Conservation (phyloP, 2,888 invertebrate species). For the Cabera pusaria region DNA sequence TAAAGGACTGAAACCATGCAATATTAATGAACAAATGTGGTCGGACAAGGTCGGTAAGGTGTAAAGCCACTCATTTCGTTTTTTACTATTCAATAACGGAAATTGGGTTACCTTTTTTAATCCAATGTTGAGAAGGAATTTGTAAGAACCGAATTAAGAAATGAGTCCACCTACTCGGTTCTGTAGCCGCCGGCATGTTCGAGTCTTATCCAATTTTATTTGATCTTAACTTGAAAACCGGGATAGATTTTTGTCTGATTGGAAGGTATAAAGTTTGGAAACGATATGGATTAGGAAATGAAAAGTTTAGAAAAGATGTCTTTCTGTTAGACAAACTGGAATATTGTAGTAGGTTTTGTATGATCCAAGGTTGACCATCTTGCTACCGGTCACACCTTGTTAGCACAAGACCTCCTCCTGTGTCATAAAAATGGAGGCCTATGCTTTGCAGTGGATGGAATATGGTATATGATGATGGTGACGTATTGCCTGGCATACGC, state of each 20-base stretch:
- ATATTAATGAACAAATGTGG: too few species aligned
- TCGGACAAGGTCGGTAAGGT: too few species aligned
- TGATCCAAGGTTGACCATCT: too few species aligned
- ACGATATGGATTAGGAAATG: constrained; percentile 11
- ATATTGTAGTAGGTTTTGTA: too few species aligned
- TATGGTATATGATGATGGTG: too few species aligned
- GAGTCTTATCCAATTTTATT: constrained; percentile 21
- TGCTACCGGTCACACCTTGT: background rate
- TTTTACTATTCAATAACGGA: constrained; percentile 39
- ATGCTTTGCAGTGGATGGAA: too few species aligned
- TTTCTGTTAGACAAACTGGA: too few species aligned
- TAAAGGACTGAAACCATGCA: too few species aligned
- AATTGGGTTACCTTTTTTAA: constrained; percentile 38
- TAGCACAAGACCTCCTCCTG: too few species aligned
- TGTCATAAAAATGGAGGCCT: too few species aligned
- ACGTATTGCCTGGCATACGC: too few species aligned
- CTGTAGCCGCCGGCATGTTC: constrained; percentile 3
- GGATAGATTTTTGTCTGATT: constrained; percentile 20
- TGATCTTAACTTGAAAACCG: constrained; percentile 16
- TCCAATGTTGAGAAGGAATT: constrained; percentile 33
- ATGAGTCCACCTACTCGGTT: constrained; percentile 11
- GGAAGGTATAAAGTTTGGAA: constrained; percentile 14
- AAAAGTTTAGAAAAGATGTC: too few species aligned
- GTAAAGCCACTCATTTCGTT: constrained; percentile 29
- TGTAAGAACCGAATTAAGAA: constrained; percentile 34